Base-by-base conservation (phyloP, 2,888 invertebrate genomes). In the Pasiphila rectangulata region DNA sequence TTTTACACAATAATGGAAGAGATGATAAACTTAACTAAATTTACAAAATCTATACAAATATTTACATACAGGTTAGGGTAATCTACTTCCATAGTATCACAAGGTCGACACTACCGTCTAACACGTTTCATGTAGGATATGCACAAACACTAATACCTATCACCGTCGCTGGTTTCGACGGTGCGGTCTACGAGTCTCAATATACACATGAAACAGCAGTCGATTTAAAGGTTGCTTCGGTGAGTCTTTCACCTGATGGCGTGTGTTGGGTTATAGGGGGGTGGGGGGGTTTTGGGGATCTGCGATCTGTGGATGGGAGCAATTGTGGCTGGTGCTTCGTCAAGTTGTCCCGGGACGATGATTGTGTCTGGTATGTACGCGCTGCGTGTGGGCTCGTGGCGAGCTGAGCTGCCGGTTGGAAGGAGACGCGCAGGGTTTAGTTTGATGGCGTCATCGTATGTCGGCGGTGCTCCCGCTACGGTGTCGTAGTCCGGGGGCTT, bases 401-500 rank as follows among this genome's bases (percentile, higher is more conserved):
- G 74, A 17, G 75, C 66, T 62, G 80, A 79, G 67, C 80, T 83
- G n/a, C n/a, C n/a, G 9, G 76, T 69, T 41, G 83, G 81, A 44
- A 90, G 73, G 49, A 92, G 77, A 27, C 91, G 83, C 56, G 90
- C 88, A 10, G 93, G 93, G 80, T 91, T 91, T 52, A 94, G 80
- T 74, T 93, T 93, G 65, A 94, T 92, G 34, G 93, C 93, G 67
- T 93, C 93, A 70, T 93, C 93, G 76, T 94, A 93, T 10, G 92
- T 92, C 1, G 93, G 93, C 51, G 93, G 93, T 46, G 91, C 91
- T 24, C 92, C 92, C 4, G 92, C 91, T 40, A 93, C 92, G 4
- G 91, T 90, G 67, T 93, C 93, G 77, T 94, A 94, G 72, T 93
- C 93, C 1, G 93, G 93, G 21, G 93, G 93, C 72, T 94, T 94